Conservation (phyloP, 2,797 vertebrate genomes). For the Lates japonicus region DNA sequence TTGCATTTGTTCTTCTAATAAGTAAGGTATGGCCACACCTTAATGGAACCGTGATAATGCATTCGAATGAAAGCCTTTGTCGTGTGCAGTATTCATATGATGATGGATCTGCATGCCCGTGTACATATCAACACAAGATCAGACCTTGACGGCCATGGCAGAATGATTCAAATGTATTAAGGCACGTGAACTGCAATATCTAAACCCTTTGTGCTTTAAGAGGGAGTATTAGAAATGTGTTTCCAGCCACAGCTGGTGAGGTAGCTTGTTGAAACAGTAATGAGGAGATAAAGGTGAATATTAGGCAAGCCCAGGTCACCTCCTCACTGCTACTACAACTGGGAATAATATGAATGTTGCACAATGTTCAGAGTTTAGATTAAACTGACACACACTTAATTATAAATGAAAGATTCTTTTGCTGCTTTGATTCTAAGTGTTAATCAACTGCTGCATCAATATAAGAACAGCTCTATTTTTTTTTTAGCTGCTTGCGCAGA, state of each 20-base stretch:
- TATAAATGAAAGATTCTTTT: conserved; percentile 1
- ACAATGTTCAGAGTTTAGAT: conserved; percentile 33
- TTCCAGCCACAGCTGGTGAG: background rate
- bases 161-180: conserved; percentile 28
- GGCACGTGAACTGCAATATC: conserved; percentile 11
- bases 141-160: background rate
- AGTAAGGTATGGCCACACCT: background rate
- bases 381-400: conserved; percentile 11
- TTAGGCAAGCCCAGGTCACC: background rate
- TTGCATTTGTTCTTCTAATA: conserved; percentile 22
- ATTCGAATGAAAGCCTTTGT: conserved; percentile 42
- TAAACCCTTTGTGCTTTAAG: conserved; percentile 35
- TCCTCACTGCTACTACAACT: background rate
- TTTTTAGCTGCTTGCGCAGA: background rate
- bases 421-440: background rate
- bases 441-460: conserved; percentile 11
- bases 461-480: background rate
- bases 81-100: background rate
- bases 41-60: conserved; percentile 43
- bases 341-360: conserved; percentile 9
- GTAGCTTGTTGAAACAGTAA: conserved; percentile 8
- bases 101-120: conserved; percentile 35
- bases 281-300: conserved; percentile 22
- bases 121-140: conserved; percentile 46
- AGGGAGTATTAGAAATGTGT: conserved; percentile 12